Evolutionary conservation across 2,113 vertebrate genomes (phyloP), one percentile per base, ranked within the genome.

Genomic region (Anguilla rostrata): DNA sequence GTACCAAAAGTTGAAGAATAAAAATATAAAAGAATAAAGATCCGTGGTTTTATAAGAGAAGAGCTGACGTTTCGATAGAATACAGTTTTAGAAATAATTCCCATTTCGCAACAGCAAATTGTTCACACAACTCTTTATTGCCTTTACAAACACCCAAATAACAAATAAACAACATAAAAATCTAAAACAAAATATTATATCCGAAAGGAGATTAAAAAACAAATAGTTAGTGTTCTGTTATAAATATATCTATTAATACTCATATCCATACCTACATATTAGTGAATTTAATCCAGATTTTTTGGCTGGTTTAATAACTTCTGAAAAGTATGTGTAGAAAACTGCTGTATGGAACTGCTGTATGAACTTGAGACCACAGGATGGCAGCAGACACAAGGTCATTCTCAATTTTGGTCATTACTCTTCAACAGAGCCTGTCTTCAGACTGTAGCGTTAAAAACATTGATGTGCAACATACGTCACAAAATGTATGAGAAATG

Each of bases 301-400:
- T 22, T 46, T 40, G 39, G 63, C 16, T n/a, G 43, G 22, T 56
- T 82, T 82, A 56, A 53, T 46, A 46, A 46, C 43, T 6, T 46
- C 9, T 46, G 43, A 6, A 46, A 46, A 6, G 2, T 46, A 46
- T 46, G 4, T 46, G 43, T 9, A 6, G 43, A 46, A n/a, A 83
- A 80, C 14, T 83, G 85, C 56, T 66, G 56, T 81, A 43, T 39
- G 26, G 15, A 83, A 80, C 14, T 83, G 85, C 56, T 66, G 56
- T 81, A 43, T 39, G 26, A 39, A 43, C 9, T 43, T 12, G 39
- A 16, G 39, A 39, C 85, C 85, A 86, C 56, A 39, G n/a, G 56
- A 46, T 53, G 79, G 53, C 79, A 82, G 79, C 85, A 86, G 40
- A 82, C 79, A 81, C 79, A 18, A 80, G 78, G 15, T 80, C 12